Conservation (phyloP, 2,797 vertebrate genomes). For the Sebastes matsubarae region DNA sequence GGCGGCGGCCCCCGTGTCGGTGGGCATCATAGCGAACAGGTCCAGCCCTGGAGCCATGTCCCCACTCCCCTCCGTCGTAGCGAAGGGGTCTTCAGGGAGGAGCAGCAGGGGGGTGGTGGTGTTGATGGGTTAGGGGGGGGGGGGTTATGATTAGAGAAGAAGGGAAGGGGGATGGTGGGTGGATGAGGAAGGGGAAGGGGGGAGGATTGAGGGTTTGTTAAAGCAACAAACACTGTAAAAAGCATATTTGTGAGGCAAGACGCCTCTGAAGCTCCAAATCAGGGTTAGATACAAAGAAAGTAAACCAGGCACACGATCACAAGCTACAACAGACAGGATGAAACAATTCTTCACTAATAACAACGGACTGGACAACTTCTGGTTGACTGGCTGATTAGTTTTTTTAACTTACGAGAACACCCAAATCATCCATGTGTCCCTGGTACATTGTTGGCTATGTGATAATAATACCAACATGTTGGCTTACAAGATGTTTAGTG, state of each 20-base stretch:
- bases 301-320: conserved; percentile 26
- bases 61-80: conserved; percentile 94
- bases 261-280: conserved; percentile 34
- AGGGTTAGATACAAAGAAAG: conserved; percentile 29
- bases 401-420: background rate
- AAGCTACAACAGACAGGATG: background rate
- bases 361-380: background rate
- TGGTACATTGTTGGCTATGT: background rate
- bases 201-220: conserved; percentile 58
- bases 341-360: background rate
- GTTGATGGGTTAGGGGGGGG: conserved; percentile 77
- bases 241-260: conserved; percentile 50
- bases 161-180: conserved; percentile 34
- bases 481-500: background rate
- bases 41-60: conserved; percentile 95
- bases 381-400: background rate
- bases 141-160: conserved; percentile 77
- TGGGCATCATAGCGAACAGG: conserved; percentile 98
- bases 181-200: conserved; percentile 28
- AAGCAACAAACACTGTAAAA: conserved; percentile 71
- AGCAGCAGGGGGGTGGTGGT: conserved; percentile 42
- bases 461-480: background rate
- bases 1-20: conserved; percentile 86
- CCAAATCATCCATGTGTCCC: conserved; percentile 11
- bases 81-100: conserved; percentile 93